These are phyloP conservation scores for Calidris pugnax DNA, from an alignment of 2,113 vertebrate species.

Conservation along the genomic window DNA sequence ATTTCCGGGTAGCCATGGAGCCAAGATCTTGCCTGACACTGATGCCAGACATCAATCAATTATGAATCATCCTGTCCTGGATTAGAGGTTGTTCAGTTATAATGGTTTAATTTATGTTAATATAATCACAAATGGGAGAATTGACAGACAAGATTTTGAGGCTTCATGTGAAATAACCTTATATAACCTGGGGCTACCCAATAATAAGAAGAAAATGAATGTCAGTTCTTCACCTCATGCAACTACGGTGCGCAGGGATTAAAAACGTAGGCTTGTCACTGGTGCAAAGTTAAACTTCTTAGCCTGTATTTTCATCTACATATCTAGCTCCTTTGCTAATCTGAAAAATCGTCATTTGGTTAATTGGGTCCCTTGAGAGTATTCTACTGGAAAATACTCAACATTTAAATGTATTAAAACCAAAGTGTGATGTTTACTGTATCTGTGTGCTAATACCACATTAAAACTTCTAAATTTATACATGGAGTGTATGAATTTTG, in stretches of 20 bases:
- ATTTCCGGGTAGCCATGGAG: neutral
- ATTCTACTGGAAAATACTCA: conserved; percentile 29
- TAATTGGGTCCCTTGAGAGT: conserved; percentile 56
- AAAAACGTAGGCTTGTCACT: neutral
- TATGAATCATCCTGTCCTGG: neutral
- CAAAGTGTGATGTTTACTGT: neutral
- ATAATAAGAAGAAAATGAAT: neutral
- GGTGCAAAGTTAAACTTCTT: neutral
- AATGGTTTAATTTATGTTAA: conserved; percentile 9
- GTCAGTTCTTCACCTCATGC: neutral
- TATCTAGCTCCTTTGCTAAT: conserved; percentile 16
- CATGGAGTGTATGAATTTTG: neutral
- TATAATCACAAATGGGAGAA: conserved; percentile 3
- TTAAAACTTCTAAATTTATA: conserved; percentile 43
- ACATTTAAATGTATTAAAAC: conserved; percentile 49
- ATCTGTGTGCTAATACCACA: conserved; percentile 6
- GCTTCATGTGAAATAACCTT: neutral
- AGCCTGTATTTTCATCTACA: neutral
- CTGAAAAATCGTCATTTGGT: conserved; percentile 14
- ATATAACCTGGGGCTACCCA: neutral
- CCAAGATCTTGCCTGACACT: neutral
- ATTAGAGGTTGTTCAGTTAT: neutral
- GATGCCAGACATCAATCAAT: neutral
- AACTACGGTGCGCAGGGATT: neutral
- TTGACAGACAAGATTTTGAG: neutral